phyloP scores from a whole-genome alignment of 2,113 vertebrate species.

The Peucedramus taeniatus region DNA sequence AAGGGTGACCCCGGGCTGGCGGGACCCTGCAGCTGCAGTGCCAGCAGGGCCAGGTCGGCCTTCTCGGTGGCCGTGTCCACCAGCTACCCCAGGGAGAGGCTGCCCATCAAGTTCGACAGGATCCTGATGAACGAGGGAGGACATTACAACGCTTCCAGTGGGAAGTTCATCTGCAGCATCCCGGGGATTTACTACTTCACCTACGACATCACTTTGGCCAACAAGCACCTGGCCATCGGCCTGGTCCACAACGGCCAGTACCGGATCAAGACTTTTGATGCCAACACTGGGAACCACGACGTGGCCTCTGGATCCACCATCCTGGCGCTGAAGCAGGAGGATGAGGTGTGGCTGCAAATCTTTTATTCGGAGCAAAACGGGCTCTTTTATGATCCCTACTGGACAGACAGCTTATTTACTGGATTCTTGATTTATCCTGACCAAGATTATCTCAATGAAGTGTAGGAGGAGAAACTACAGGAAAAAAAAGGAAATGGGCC shows the following conservation, averaged over 20 bases:
- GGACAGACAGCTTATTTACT: conserved; percentile 96
- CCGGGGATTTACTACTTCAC: conserved; percentile 95
- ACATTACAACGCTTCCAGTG: conserved; percentile 88
- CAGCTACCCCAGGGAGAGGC: conserved; percentile 90
- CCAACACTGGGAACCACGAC: conserved; percentile 94
- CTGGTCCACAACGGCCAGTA: conserved; percentile 95
- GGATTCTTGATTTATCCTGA: conserved; percentile 94
- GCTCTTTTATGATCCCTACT: conserved; percentile 95
- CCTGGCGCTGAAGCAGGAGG: conserved; percentile 80
- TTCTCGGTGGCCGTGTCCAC: conserved; percentile 93
- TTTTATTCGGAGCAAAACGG: conserved; percentile 97
- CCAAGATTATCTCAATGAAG: conserved; percentile 77
- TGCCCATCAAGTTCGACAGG: conserved; percentile 92
- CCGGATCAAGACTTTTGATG: conserved; percentile 93
- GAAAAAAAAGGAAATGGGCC: not conserved
- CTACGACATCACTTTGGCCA: conserved; percentile 94
- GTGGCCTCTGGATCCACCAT: conserved; percentile 93
- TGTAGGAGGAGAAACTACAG: conserved; percentile 41
- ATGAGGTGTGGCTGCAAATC: conserved; percentile 97
- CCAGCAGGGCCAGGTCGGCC: conserved; percentile 79
- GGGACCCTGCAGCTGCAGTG: conserved; percentile 84
- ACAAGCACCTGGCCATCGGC: conserved; percentile 94
- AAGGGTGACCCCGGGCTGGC: conserved; percentile 76
- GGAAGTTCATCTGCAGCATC: conserved; percentile 89
- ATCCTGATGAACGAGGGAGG: conserved; percentile 92